Evolutionary conservation across 2,113 vertebrate genomes (phyloP).

Genomic region (Zonotrichia leucophrys): DNA sequence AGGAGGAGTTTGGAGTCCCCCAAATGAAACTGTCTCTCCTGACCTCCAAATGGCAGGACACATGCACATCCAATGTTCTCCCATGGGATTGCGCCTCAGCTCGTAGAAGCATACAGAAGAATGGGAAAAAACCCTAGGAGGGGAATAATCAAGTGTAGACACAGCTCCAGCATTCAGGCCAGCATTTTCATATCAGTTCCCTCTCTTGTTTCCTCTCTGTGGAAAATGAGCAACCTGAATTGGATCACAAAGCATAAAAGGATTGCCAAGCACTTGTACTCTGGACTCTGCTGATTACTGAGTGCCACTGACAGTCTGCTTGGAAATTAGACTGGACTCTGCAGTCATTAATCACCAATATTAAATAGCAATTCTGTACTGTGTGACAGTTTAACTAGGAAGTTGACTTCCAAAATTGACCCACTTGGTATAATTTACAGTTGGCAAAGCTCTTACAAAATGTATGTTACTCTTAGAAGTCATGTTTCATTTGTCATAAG

Average conservation of each 20-base stretch:
- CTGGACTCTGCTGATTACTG: background rate
- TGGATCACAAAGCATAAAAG: background rate
- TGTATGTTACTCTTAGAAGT: background rate
- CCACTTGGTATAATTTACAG: background rate
- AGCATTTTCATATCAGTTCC: background rate
- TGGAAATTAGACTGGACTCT: background rate
- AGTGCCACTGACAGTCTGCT: background rate
- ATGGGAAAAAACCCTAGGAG: background rate
- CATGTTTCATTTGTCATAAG: background rate
- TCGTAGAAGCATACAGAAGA: background rate
- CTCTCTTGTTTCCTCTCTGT: background rate
- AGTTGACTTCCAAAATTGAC: background rate
- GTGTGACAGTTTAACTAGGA: constrained; percentile 1
- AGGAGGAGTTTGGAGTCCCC: background rate
- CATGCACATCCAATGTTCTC: background rate
- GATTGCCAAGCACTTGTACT: background rate
- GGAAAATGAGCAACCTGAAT: background rate
- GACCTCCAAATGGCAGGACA: background rate
- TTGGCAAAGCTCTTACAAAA: background rate
- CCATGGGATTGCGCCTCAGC: accelerated
- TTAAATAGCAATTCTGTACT: background rate
- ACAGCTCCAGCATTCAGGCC: background rate
- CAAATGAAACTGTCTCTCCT: background rate
- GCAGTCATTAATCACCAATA: constrained; percentile 1
- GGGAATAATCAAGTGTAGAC: background rate